Conservation (phyloP, 2,888 invertebrate species). For the Agrochola macilenta region DNA sequence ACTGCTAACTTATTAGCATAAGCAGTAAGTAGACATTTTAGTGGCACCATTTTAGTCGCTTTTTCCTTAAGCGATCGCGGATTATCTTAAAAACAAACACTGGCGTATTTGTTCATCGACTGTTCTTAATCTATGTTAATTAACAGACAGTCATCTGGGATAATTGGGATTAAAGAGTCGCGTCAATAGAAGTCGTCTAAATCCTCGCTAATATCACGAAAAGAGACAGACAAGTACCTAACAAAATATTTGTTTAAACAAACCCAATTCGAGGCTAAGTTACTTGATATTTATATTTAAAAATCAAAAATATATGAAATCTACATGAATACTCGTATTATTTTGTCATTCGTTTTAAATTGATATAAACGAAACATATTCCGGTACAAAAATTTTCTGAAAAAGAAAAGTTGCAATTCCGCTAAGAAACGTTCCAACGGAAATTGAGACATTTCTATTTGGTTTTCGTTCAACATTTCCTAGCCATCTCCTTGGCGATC, state of each 20-base stretch:
- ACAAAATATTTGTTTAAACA: conserved; percentile 12
- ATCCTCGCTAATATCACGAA: conserved; percentile 19
- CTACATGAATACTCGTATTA: conserved; percentile 34
- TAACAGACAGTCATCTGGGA: conserved; percentile 31
- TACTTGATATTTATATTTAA: conserved; percentile 3
- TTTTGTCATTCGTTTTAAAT: conserved; percentile 50
- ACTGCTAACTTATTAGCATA: conserved; percentile 26
- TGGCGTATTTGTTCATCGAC: conserved; percentile 40
- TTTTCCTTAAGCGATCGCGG: conserved; percentile 40
- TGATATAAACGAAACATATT: conserved; percentile 74
- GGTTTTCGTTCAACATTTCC: conserved; percentile 85
- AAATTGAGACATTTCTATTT: conserved; percentile 89
- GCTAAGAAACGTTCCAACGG: conserved; percentile 81
- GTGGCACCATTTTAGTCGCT: conserved; percentile 16
- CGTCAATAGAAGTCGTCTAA: conserved; percentile 17
- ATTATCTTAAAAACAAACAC: conserved; percentile 41
- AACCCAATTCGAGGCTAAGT: conserved; percentile 2
- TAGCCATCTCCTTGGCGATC: conserved; percentile 81
- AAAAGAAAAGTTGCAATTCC: conserved; percentile 79
- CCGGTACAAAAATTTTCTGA: conserved; percentile 72
- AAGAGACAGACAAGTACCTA: conserved; percentile 10
- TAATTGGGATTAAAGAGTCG: conserved; percentile 35
- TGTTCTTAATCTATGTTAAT: conserved; percentile 51
- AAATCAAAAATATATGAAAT: conserved; percentile 6
- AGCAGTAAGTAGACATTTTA: not conserved